Conservation (phyloP, 1,140 invertebrate genomes). For the Drosophila setifemur region DNA sequence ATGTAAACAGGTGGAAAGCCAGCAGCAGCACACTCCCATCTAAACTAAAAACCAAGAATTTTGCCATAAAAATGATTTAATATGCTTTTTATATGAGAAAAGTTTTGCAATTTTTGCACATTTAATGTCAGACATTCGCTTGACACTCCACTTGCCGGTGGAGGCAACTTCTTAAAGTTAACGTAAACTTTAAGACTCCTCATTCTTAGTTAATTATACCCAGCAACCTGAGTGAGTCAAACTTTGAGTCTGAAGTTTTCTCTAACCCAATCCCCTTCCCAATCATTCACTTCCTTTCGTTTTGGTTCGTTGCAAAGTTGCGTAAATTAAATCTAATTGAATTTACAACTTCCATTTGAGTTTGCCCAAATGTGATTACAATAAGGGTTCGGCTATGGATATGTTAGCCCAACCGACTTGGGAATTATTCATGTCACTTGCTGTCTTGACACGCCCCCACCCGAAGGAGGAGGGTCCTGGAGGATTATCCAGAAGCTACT, state of each 20-base stretch:
- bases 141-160: slow-evolving; percentile 54
- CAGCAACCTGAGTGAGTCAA: slow-evolving; percentile 16
- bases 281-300: not conserved
- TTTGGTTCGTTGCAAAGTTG: slow-evolving; percentile 36
- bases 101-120: slow-evolving; percentile 62
- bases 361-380: slow-evolving; percentile 55
- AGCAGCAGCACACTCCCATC: not conserved
- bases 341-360: slow-evolving; percentile 56
- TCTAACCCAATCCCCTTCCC: not conserved
- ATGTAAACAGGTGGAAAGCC: slow-evolving; percentile 30
- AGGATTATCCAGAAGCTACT: slow-evolving; percentile 21
- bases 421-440: slow-evolving; percentile 60
- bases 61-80: slow-evolving; percentile 61
- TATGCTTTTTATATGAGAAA: slow-evolving; percentile 62
- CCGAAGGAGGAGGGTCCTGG: not conserved
- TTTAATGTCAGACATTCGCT: slow-evolving; percentile 48
- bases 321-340: slow-evolving; percentile 64
- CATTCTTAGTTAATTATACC: slow-evolving; percentile 47
- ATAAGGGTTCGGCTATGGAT: slow-evolving; percentile 47
- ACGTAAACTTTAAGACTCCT: slow-evolving; percentile 43
- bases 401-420: slow-evolving; percentile 39
- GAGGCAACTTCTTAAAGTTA: slow-evolving; percentile 39
- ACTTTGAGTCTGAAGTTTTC: slow-evolving; percentile 39
- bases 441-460: slow-evolving; percentile 30
- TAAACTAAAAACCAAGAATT: slow-evolving; percentile 46